Base-by-base conservation (phyloP, 2,113 vertebrate species). In the Vombatus ursinus region DNA sequence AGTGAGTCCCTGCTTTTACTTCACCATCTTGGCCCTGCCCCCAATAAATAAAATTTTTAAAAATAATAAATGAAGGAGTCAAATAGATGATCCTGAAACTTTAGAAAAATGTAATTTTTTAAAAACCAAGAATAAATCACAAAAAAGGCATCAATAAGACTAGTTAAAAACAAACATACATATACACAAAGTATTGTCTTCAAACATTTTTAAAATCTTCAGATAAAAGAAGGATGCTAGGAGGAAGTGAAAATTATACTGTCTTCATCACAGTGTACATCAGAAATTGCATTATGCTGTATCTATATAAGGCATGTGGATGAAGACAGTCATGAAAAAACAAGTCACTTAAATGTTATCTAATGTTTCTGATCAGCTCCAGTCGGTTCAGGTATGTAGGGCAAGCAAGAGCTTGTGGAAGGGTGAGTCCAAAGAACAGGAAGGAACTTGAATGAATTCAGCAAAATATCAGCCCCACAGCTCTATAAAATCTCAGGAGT, bases 331-430 rank as follows among this genome's bases (percentile, higher is more conserved):
- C 90, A 89, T 91, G 50, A 26, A 50, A 53, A 93, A 92, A 92
- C 90, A 92, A 50, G 52, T 54, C 51, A 9, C 94, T 53, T 91
- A 54, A 90, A 51, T 92, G 92, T 84, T 90, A 47, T n/a, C 10
- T 0, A 1, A 44, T 19, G 51, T 31, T 90, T 84, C 1, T 52
- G 89, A 84, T 84, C 94, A 96, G 49, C 90, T 93, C n/a, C 93
- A 52, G 57, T 1, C 22, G 94, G 47, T 92, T 44, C 3, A 44
- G 77, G 97, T 96, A 98, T 92, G 95, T 93, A 77, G 52, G 94
- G 96, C 98, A 98, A 98, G 98, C 98, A 92, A 96, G 96, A 97
- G 97, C 98, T 97, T 98, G 98, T 84, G 90, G 68, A 96, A 48
- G 37, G 19, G 95, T 95, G 94, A 98, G 97, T 94, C 96, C 24